Evolutionary conservation across 2,888 invertebrate genomes (phyloP).

Genomic region (Pelosia muscerda): DNA sequence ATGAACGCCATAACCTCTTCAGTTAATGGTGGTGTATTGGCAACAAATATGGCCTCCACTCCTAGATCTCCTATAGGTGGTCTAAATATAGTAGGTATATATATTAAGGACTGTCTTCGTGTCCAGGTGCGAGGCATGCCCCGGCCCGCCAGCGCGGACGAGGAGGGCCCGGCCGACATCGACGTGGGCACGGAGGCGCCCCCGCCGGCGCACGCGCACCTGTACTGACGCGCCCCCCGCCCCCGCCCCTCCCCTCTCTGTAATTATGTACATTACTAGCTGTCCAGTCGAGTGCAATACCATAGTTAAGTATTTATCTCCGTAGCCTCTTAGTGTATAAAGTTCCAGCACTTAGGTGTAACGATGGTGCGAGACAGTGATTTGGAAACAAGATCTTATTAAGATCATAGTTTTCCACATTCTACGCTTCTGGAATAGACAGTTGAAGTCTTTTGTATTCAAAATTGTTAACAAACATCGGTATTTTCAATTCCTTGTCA

Average conservation of each 20-base stretch:
- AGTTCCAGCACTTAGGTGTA: slow-evolving; percentile 56
- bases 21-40: background rate
- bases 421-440: too few species aligned
- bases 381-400: too few species aligned
- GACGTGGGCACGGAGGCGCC: slow-evolving; percentile 83
- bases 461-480: too few species aligned
- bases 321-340: slow-evolving; percentile 80
- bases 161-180: slow-evolving; percentile 81
- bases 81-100: background rate
- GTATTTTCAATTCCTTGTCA: too few species aligned
- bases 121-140: slow-evolving; percentile 74
- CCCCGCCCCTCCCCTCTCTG: slow-evolving; percentile 50
- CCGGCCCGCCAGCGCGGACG: slow-evolving; percentile 63
- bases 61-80: background rate
- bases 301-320: slow-evolving; percentile 85
- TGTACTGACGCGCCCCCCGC: slow-evolving; percentile 27
- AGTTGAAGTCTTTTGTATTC: too few species aligned
- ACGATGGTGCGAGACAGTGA: slow-evolving; percentile 24
- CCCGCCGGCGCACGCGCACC: slow-evolving; percentile 59
- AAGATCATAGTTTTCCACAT: background rate
- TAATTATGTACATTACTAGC: slow-evolving; percentile 84
- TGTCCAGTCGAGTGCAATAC: slow-evolving; percentile 82
- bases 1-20: background rate
- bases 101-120: background rate
- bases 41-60: background rate